Percentiles rank a stretch among this genome's conserved stretches.
phyloP scores from a whole-genome alignment of 2,797 vertebrate species.

The Mus spretus region DNA sequence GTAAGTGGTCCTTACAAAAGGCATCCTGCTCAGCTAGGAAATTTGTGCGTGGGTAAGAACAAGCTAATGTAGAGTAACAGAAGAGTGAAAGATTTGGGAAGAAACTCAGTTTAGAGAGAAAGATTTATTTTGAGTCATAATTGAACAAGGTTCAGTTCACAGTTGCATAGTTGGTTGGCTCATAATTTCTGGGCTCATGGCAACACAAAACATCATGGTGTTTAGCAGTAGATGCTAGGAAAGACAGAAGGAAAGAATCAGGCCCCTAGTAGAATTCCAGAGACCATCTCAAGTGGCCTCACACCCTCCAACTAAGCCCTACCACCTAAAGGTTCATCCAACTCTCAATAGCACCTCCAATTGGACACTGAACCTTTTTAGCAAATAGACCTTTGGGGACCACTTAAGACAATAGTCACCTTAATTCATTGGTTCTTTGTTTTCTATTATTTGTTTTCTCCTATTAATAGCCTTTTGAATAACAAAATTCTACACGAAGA shows the following conservation, averaged over 20 bases:
- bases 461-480: not conserved
- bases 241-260: not conserved
- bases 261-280: not conserved
- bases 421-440: not conserved
- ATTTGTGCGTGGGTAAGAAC: not conserved
- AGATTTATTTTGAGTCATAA: not conserved
- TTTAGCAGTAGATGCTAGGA: not conserved
- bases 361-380: not conserved
- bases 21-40: not conserved
- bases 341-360: not conserved
- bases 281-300: not conserved
- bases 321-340: not conserved
- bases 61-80: not conserved
- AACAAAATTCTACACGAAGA: constrained; percentile 3
- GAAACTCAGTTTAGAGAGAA: not conserved
- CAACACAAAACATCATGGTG: not conserved
- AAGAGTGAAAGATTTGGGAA: not conserved
- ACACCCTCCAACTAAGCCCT: not conserved
- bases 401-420: not conserved
- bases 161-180: not conserved
- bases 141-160: not conserved
- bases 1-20: not conserved
- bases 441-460: not conserved
- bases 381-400: not conserved
- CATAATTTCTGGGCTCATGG: too few relatives aligned